phyloP scores from a whole-genome alignment of 2,113 vertebrate genomes.

The Prinia subflava region DNA sequence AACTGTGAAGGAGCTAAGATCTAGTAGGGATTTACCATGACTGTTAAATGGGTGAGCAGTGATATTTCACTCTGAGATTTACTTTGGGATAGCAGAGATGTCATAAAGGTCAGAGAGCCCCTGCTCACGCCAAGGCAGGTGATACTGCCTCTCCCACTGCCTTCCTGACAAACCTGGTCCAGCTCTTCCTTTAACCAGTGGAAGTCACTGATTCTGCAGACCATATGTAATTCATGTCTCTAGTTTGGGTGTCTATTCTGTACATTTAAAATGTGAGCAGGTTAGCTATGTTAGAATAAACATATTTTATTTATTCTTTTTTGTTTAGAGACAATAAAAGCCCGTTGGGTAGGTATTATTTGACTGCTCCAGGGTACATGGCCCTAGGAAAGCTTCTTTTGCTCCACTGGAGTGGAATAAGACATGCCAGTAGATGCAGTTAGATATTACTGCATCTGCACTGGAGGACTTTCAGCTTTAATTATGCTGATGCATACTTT shows the following conservation, averaged over 20 bases:
- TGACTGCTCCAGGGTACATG: not conserved
- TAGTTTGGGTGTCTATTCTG: not conserved
- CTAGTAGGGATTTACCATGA: not conserved
- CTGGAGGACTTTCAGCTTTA: constrained; percentile 19
- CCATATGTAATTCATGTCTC: not conserved
- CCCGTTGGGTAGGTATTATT: not conserved
- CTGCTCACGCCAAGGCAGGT: not conserved
- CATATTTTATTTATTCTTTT: not conserved
- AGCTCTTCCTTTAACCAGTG: not conserved
- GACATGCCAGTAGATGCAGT: not conserved
- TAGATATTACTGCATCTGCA: not conserved
- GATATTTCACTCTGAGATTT: not conserved
- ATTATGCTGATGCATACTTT: constrained; percentile 12
- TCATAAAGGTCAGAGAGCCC: not conserved
- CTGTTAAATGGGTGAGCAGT: not conserved
- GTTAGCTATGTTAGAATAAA: not conserved
- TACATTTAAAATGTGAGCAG: not conserved
- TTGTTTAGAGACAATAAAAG: not conserved
- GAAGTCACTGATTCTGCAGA: not conserved
- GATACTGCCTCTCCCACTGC: accelerated
- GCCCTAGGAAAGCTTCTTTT: not conserved
- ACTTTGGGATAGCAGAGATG: not conserved
- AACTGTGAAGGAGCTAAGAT: not conserved
- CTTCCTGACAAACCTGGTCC: not conserved
- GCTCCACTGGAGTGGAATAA: constrained; percentile 13